Conservation (phyloP, 2,113 vertebrate species). For the Rhinolophus ferrumequinum region DNA sequence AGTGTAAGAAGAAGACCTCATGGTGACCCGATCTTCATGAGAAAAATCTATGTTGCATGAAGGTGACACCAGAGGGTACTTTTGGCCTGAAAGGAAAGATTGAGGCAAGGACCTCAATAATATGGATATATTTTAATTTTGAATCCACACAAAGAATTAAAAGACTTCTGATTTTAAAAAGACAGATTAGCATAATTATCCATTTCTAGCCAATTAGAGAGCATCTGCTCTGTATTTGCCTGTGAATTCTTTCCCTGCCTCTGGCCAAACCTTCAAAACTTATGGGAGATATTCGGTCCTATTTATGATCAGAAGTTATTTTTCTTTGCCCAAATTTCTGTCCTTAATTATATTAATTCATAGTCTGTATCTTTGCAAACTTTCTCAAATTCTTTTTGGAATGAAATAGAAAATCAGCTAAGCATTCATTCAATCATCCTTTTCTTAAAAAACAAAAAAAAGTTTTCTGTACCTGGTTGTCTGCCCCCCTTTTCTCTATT, state of each 20-base stretch:
- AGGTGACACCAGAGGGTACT: background rate
- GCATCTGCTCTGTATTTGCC: slow-evolving; percentile 52
- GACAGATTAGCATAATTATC: slow-evolving; percentile 72
- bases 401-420: background rate
- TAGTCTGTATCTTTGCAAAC: background rate
- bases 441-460: background rate
- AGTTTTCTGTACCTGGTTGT: background rate
- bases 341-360: background rate
- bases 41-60: background rate
- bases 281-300: background rate
- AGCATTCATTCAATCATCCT: background rate
- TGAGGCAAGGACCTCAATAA: background rate
- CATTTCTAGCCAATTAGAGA: slow-evolving; percentile 65
- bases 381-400: background rate
- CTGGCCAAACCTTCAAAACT: background rate
- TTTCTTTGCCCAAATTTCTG: background rate
- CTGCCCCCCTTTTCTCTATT: background rate
- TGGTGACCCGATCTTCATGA: background rate
- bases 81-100: background rate
- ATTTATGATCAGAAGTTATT: background rate
- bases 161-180: slow-evolving; percentile 68
- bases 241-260: slow-evolving; percentile 18
- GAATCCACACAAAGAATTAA: slow-evolving; percentile 61
- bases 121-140: slow-evolving; percentile 46
- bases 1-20: background rate